A percentile compares a stretch with the other conserved stretches of the same genome.
Conservation (phyloP, 2,797 vertebrate genomes). For the Tokudaia tokunoshimensis region DNA sequence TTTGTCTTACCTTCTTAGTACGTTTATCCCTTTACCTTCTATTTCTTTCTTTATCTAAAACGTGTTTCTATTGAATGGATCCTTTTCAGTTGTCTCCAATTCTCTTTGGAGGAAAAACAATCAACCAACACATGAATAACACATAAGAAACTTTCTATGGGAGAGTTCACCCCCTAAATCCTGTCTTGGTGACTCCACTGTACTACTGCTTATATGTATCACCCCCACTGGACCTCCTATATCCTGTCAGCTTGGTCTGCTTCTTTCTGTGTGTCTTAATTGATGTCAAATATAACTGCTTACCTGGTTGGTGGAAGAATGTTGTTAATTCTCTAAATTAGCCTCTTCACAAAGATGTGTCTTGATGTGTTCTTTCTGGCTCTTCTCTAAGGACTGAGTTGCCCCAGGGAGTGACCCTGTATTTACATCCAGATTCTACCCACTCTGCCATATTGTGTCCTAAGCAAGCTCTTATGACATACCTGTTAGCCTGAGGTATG, state of each 20-base stretch:
- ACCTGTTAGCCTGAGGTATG: neutral
- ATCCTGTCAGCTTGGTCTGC: neutral
- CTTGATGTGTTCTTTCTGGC: neutral
- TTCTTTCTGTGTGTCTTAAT: conserved; percentile 2
- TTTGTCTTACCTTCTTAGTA: conserved; percentile 34
- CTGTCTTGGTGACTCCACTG: neutral
- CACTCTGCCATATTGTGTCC: neutral
- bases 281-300: neutral
- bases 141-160: neutral
- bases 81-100: neutral
- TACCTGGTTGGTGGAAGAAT: neutral
- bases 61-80: neutral
- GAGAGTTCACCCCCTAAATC: neutral
- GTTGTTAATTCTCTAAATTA: neutral
- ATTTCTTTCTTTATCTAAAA: conserved; percentile 14
- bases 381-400: conserved; percentile 17
- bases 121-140: neutral
- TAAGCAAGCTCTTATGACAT: conserved; percentile 7
- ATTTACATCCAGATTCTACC: neutral
- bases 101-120: neutral
- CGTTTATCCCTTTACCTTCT: neutral
- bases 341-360: neutral
- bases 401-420: neutral
- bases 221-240: neutral
- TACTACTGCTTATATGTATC: neutral